Evolutionary conservation across 2,113 vertebrate genomes (phyloP).

Genomic region (Seriola rivoliana): DNA sequence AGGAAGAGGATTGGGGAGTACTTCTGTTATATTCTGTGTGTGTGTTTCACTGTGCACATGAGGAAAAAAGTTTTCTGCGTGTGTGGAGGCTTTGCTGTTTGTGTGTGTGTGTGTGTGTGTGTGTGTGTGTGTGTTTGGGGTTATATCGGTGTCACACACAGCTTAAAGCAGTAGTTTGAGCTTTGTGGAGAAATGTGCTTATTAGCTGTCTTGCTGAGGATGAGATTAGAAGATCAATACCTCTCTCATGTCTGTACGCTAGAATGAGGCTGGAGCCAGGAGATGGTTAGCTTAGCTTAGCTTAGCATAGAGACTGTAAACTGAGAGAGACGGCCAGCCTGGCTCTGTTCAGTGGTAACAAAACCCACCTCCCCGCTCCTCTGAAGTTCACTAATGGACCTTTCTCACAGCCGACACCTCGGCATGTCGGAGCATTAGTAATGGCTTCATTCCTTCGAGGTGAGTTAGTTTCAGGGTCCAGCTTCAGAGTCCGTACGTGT

Average conservation of each 20-base stretch:
- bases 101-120: not conserved
- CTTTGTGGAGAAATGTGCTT: not conserved
- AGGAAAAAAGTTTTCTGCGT: too few species aligned
- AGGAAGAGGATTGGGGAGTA: not conserved
- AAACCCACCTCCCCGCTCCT: too few species aligned
- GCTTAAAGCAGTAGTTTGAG: not conserved
- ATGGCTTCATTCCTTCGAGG: too few species aligned
- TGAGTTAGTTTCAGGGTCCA: too few species aligned
- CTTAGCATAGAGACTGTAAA: not conserved
- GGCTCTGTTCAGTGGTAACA: too few species aligned
- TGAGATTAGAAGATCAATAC: not conserved
- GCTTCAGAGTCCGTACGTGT: too few species aligned
- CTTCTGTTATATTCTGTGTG: slow-evolving; percentile 10
- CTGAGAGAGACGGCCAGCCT: too few species aligned
- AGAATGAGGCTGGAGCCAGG: not conserved
- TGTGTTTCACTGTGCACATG: not conserved
- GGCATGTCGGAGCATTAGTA: too few species aligned
- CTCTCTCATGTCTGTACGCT: not conserved
- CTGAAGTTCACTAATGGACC: too few species aligned
- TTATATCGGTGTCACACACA: not conserved
- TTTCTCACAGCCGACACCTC: too few species aligned
- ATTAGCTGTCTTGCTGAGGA: not conserved
- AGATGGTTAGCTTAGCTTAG: not conserved
- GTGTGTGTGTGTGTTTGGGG: not conserved
- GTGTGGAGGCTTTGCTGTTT: not conserved